Conservation (phyloP, 2,113 vertebrate genomes). For the Xiphias gladius region DNA sequence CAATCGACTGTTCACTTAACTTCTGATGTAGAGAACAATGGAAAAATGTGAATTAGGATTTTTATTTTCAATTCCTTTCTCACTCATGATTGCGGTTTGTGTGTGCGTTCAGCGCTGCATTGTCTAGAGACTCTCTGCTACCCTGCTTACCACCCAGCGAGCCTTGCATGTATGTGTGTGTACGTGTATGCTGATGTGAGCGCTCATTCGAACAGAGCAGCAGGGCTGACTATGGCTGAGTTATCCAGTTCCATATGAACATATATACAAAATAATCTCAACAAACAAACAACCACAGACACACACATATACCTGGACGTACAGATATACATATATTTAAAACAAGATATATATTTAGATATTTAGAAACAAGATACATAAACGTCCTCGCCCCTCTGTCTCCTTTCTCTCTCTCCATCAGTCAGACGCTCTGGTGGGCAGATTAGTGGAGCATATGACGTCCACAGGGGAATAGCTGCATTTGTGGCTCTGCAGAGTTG, state of each 20-base stretch:
- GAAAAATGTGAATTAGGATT: no score
- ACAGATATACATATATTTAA: neutral
- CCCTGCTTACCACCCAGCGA: constrained; percentile 16
- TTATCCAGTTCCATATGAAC: constrained; percentile 14
- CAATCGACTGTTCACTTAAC: no score
- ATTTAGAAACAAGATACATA: no score
- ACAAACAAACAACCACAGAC: neutral
- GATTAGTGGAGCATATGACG: constrained; percentile 63
- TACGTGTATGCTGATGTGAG: constrained; percentile 33
- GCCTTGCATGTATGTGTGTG: neutral
- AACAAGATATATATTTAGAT: no score
- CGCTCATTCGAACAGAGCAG: constrained; percentile 24
- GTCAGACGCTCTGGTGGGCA: constrained; percentile 50
- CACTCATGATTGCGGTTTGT: no score
- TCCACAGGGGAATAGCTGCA: constrained; percentile 63
- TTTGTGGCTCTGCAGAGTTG: constrained; percentile 56
- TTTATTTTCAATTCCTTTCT: no score
- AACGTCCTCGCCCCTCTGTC: no score
- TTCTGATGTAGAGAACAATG: no score
- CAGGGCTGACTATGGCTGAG: constrained; percentile 11
- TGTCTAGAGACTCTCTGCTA: constrained; percentile 16
- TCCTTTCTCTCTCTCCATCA: constrained; percentile 34
- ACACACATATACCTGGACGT: neutral
- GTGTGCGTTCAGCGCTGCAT: neutral
- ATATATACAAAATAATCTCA: neutral